Evolutionary conservation across 2,888 invertebrate genomes (phyloP), one percentile per base, ranked within the genome.

Genomic region (Agriopis leucophaearia): DNA sequence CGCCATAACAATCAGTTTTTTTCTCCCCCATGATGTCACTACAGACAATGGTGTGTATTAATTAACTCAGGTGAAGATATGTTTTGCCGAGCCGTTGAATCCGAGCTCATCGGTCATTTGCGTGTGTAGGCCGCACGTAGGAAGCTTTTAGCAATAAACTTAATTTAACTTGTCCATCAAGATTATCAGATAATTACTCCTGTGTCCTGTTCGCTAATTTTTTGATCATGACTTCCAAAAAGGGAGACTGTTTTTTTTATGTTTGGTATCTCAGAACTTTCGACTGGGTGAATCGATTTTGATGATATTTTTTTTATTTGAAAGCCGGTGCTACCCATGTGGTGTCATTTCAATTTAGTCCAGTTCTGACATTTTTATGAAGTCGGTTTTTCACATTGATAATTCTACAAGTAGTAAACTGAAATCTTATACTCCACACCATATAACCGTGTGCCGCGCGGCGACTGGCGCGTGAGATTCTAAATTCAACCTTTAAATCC

Each of bases 21-120:
- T 51, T 51, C 42, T 42, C 42, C 64, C 60, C 50, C 56, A 69
- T 69, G 68, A 69, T 69, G 64, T 69, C 68, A 69, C 56, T 55
- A 18, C 9, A 63, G 42, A 69, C 68, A 64, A 64, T 69, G 64
- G 60, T 64, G 59, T 68, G 42, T 64, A 40, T 60, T 57, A 68
- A 56, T 60, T 55, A 61, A 36, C 16, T 27, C 44, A 51, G 18
- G 15, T 42, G 55, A 44, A 45, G 48, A 54, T 58, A 55, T 67
- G 67, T 67, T 59, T 54, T 62, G 62, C 10, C 10, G n/a, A 8
- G n/a, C 5, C 16, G 38, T 35, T 64, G 42, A 27, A 48, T 27
- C 47, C 42, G 1, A 36, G 38, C 42, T 47, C 58, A 35, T 59
- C 57, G 63, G 52, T 48, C 66, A 40, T 66, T 35, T n/a, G 8